Percentiles rank a stretch among this genome's conserved stretches.
Evolutionary conservation across 1,140 invertebrate species (phyloP).

Genomic region (Thaumatotibia leucotreta): DNA sequence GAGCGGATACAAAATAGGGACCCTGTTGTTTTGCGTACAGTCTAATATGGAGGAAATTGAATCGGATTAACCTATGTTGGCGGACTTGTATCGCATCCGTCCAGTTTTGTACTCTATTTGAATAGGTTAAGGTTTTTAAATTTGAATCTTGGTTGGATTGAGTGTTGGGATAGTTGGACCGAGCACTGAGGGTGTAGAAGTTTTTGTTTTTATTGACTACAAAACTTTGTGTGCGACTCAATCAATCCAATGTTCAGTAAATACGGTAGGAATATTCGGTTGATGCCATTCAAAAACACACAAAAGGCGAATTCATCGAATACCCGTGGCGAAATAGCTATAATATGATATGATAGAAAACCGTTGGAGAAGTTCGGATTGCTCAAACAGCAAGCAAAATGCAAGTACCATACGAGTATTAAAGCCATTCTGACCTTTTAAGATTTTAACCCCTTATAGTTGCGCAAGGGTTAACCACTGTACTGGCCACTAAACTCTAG

Average conservation of each 20-base stretch:
- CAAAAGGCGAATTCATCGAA: too few relatives aligned
- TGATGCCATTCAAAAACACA: background rate
- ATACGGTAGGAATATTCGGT: background rate
- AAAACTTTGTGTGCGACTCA: background rate
- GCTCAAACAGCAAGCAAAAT: too few relatives aligned
- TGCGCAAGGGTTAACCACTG: background rate
- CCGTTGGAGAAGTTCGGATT: too few relatives aligned
- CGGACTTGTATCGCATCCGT: background rate
- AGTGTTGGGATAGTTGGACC: background rate
- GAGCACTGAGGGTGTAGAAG: background rate
- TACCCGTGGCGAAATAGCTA: too few relatives aligned
- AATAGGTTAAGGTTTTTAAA: background rate
- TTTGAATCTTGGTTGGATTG: background rate
- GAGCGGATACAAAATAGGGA: background rate
- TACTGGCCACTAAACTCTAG: background rate
- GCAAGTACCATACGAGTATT: too few relatives aligned
- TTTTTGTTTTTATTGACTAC: background rate
- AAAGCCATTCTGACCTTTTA: too few relatives aligned
- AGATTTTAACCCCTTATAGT: too few relatives aligned
- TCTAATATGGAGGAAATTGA: slow-evolving; percentile 5
- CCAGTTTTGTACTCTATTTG: background rate
- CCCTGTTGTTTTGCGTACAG: slow-evolving; percentile 7
- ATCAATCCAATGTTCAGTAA: background rate
- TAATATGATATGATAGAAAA: too few relatives aligned
- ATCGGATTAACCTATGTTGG: slow-evolving; percentile 4